Conservation (phyloP, 2,113 vertebrate genomes). For the Psilopsiagon aurifrons region DNA sequence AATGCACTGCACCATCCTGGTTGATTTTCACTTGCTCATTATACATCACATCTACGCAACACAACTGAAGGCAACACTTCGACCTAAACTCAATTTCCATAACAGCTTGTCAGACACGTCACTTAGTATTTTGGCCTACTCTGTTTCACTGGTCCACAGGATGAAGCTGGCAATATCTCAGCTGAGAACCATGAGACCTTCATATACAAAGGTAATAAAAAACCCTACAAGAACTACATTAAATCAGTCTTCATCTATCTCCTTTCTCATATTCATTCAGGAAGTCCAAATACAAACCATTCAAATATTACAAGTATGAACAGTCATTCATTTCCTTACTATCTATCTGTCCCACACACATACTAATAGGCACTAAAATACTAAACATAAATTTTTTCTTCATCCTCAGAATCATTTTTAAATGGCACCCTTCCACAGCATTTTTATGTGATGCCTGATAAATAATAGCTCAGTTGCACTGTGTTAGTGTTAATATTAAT, state of each 20-base stretch:
- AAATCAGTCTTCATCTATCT: background rate
- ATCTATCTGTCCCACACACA: background rate
- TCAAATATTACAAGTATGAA: background rate
- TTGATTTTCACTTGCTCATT: background rate
- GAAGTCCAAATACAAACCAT: background rate
- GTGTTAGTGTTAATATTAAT: conserved; percentile 18
- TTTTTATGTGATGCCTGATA: background rate
- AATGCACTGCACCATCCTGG: background rate
- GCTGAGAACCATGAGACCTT: background rate
- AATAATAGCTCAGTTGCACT: conserved; percentile 12
- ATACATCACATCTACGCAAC: background rate
- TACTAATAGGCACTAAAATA: conserved; percentile 9
- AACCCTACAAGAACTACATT: background rate
- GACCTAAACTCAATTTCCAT: background rate
- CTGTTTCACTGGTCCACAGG: fast-evolving
- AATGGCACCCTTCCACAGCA: background rate
- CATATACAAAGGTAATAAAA: background rate
- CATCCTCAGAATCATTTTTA: conserved; percentile 44
- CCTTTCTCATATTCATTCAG: background rate
- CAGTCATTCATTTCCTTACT: conserved; percentile 33
- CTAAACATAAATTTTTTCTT: conserved; percentile 57
- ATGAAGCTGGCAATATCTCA: background rate
- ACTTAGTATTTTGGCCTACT: background rate
- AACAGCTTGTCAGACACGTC: background rate
- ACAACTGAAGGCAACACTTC: background rate